Base-by-base conservation (phyloP, 2,113 vertebrate species). In the Eulemur macaco region DNA sequence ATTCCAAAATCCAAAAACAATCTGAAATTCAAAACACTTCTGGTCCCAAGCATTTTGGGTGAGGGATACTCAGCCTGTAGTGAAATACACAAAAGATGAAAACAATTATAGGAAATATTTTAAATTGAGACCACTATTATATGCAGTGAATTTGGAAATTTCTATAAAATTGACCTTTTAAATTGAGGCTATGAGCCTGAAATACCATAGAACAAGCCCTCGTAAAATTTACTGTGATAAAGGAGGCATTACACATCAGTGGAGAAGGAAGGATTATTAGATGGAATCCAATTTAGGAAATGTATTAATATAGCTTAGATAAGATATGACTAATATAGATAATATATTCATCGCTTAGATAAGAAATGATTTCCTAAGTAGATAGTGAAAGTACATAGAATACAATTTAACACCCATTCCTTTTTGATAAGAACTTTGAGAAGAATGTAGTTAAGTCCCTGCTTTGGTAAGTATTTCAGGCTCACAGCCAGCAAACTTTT, bases 371-470 rank as follows among this genome's bases (percentile, higher is more conserved):
- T 54, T 86, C 13, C 27, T 68, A 60, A 80, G 15, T 34, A 87
- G 56, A 81, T 54, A 52, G 52, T 77, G n/a, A 63, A 93, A 85
- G 45, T 63, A 29, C n/a, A 37, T 56, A 39, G 2, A 84, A 25
- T 50, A 37, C 18, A 82, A 7, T 63, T 86, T 86, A 96, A 66
- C 45, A 58, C 10, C 6, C 37, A 77, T 58, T 83, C 50, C 8
- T 93, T 90, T 93, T 77, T 95, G 52, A 47, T 76, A 86, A 84
- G 37, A 78, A 50, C 63, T 56, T 83, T 73, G 50, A 76, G 66
- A 60, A 95, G 17, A 89, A 93, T 92, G 17, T 11, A 86, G 37
- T 77, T 77, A 78, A 54, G 76, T 76, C 31, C 23, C 25, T 73
- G 54, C 42, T 87, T 82, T 50, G 37, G 25, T 21, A 82, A 94